A percentile compares a stretch with the other conserved stretches of the same genome.
These are phyloP conservation scores for Drosophila trapezifrons DNA, from an alignment of 1,140 invertebrate genomes.

Conservation along the genomic window DNA sequence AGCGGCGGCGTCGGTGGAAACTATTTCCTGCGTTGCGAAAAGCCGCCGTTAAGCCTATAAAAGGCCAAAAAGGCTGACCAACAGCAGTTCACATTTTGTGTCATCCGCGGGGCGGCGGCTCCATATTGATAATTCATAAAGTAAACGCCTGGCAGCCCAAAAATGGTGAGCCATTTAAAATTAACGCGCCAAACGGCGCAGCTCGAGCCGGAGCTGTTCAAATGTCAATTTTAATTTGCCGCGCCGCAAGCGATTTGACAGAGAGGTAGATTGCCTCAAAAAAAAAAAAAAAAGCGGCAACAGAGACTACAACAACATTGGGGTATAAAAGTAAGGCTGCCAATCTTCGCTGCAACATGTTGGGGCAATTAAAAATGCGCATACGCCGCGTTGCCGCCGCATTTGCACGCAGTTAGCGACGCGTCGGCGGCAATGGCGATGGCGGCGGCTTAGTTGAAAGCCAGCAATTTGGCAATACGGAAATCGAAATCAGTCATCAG, in stretches of 20 bases:
- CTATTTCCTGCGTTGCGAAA: constrained; percentile 78
- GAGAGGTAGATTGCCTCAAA: constrained; percentile 45
- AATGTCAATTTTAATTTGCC: constrained; percentile 81
- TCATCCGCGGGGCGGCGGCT: constrained; percentile 67
- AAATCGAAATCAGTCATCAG: constrained; percentile 70
- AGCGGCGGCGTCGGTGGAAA: constrained; percentile 50
- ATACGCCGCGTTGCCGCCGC: constrained; percentile 70
- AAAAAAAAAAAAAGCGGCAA: background rate
- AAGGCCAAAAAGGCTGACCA: constrained; percentile 27
- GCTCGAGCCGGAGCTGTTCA: constrained; percentile 57
- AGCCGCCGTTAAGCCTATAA: constrained; percentile 31
- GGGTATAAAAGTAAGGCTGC: constrained; percentile 42
- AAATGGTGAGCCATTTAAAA: constrained; percentile 74
- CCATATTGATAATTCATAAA: constrained; percentile 82
- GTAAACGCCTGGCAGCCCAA: constrained; percentile 54
- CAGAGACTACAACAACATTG: constrained; percentile 16
- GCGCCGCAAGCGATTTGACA: constrained; percentile 58
- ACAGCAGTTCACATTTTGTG: constrained; percentile 68
- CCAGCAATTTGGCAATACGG: constrained; percentile 67
- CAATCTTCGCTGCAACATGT: constrained; percentile 78
- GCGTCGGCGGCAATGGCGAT: constrained; percentile 32
- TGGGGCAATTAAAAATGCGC: constrained; percentile 81
- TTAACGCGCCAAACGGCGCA: constrained; percentile 66
- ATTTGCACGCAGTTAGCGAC: constrained; percentile 54
- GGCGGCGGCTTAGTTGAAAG: constrained; percentile 68